phyloP scores from a whole-genome alignment of 2,797 vertebrate genomes.

The Pantherophis vulpinus region DNA sequence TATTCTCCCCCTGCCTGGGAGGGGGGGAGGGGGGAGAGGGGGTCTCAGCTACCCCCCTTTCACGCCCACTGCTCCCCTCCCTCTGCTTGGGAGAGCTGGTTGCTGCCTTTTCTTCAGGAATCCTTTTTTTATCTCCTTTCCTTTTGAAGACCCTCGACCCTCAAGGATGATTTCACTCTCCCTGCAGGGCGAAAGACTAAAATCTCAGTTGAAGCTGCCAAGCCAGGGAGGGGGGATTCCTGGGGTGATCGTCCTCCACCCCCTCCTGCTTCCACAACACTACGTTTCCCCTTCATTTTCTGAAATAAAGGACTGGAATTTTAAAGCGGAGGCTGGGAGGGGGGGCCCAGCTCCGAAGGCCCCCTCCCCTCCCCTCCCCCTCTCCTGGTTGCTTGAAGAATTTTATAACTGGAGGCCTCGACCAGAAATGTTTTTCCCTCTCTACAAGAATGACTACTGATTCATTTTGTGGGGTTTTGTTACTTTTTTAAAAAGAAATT shows the following conservation, averaged over 20 bases:
- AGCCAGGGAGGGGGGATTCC: too few species aligned
- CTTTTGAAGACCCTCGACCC: not conserved
- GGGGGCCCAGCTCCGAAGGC: not conserved
- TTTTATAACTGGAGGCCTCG: not conserved
- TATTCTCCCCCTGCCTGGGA: too few species aligned
- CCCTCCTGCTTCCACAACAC: not conserved
- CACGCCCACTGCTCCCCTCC: fast-evolving
- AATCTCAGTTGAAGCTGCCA: not conserved
- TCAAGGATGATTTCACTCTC: not conserved
- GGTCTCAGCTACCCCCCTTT: too few species aligned
- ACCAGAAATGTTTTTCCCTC: not conserved
- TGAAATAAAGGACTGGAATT: not conserved
- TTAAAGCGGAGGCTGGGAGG: not conserved
- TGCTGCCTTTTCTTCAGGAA: not conserved
- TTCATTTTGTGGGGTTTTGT: slow-evolving; percentile 43
- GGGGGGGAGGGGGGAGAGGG: not conserved
- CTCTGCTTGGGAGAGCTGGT: not conserved
- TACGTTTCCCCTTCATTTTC: not conserved
- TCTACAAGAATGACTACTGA: slow-evolving; percentile 53
- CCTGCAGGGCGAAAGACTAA: not conserved
- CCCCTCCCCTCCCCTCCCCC: too few species aligned
- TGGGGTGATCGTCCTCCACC: not conserved
- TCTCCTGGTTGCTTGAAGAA: not conserved
- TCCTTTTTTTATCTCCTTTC: not conserved
- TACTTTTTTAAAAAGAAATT: slow-evolving; percentile 52